phyloP scores from a whole-genome alignment of 2,888 invertebrate species.

The Drosophila barbarae region DNA sequence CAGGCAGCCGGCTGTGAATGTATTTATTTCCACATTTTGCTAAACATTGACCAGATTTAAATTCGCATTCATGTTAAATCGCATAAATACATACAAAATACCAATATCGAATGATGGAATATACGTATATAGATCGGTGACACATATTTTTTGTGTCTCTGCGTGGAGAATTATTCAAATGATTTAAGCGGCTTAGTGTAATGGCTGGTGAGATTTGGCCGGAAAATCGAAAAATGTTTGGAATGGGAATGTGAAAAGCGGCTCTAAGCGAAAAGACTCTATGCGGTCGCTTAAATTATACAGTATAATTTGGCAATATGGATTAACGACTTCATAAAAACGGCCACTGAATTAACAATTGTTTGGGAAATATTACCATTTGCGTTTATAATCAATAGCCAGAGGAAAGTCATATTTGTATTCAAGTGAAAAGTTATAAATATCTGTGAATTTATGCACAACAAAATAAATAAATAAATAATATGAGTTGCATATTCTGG shows the following conservation, averaged over 20 bases:
- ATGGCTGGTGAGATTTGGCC: slow-evolving; percentile 46
- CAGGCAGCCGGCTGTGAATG: slow-evolving; percentile 34
- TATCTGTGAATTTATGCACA: neutral
- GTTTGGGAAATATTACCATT: slow-evolving; percentile 8
- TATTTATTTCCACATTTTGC: slow-evolving; percentile 62
- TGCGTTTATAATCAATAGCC: neutral
- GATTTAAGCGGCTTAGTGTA: slow-evolving; percentile 73
- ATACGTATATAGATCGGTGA: slow-evolving; percentile 42
- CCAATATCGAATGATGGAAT: slow-evolving; percentile 48
- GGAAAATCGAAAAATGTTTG: slow-evolving; percentile 13
- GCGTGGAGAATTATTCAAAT: slow-evolving; percentile 44
- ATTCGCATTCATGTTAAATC: slow-evolving; percentile 42
- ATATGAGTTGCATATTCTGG: neutral
- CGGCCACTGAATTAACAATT: slow-evolving; percentile 10
- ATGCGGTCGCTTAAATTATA: slow-evolving; percentile 53
- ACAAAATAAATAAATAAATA: too few species aligned
- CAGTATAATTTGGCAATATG: slow-evolving; percentile 44
- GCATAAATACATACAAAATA: slow-evolving; percentile 14
- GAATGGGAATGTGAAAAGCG: slow-evolving; percentile 3
- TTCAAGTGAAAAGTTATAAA: neutral
- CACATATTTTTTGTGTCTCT: slow-evolving; percentile 31
- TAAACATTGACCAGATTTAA: slow-evolving; percentile 64
- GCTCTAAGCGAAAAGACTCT: slow-evolving; percentile 31
- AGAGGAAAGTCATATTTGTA: neutral
- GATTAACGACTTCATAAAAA: slow-evolving; percentile 37